These are phyloP conservation scores for Halcyon smyrnensis DNA, from an alignment of 2,797 vertebrate species.

Conservation along the genomic window DNA sequence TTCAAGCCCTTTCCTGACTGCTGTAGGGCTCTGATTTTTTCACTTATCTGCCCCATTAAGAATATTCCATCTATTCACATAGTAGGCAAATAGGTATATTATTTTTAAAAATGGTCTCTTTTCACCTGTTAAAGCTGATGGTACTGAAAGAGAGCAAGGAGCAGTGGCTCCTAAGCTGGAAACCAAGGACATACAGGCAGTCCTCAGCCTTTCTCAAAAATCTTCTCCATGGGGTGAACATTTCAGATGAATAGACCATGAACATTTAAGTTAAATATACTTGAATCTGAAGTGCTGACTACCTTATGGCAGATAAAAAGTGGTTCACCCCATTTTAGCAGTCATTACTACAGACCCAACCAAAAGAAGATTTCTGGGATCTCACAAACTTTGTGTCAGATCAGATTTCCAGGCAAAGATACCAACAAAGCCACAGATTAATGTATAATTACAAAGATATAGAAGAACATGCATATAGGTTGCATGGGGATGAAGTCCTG, in stretches of 20 bases:
- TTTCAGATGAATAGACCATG: not conserved
- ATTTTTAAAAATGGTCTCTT: not conserved
- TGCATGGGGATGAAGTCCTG: not conserved
- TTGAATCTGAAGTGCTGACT: not conserved
- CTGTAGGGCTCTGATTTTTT: constrained; percentile 38
- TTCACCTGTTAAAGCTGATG: not conserved
- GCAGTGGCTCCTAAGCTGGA: not conserved
- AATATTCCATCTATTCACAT: not conserved
- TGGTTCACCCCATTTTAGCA: not conserved
- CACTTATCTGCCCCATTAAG: not conserved
- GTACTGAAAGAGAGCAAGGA: not conserved
- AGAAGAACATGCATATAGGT: not conserved
- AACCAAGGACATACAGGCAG: not conserved
- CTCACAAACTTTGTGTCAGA: not conserved
- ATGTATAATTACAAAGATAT: not conserved
- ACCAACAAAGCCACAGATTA: not conserved
- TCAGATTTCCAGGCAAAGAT: not conserved
- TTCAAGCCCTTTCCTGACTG: constrained; percentile 27
- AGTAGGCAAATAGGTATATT: constrained; percentile 3
- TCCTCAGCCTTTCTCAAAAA: not conserved
- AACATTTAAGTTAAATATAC: not conserved
- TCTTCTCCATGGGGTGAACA: not conserved
- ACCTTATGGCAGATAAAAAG: not conserved
- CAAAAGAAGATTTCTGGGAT: not conserved
- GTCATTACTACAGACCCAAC: not conserved